Base-by-base conservation (phyloP, 23 tunicate genomes). In the Halocynthia roretzi region DNA sequence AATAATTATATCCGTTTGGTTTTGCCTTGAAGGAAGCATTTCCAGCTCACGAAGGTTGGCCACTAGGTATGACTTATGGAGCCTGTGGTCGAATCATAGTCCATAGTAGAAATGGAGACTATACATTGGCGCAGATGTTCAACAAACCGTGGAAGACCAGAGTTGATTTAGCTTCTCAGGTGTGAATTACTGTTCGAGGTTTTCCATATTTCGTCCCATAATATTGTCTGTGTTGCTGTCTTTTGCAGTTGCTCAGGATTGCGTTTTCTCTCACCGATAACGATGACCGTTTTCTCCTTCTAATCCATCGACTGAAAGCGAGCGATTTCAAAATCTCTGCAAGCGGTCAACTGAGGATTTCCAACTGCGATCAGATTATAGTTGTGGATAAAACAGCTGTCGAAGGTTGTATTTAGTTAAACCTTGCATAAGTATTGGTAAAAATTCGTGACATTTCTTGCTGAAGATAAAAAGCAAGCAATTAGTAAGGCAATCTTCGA, bases 151-250 rank as follows among this genome's bases (percentile, higher is more conserved):
- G 96, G 96, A 80, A 83, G 23, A 49, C 49, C 7, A 51, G 96
- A 51, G 17, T 89, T 66, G 96, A 89, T 58, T 75, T 89, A 9
- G 88, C 96, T 10, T 56, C 80, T 6, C 96, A 89, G 80, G 96
- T 89, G 44, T 40, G 8, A 10, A 6, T 56, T 76, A 18, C 17
- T 51, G 15, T 71, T 12, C 5, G 17, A 60, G 2, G 17, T 15
- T 60, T 60, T 60, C 64, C 49, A 67, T 67, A 67, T 11, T 11
- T n/a, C 11, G 50, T 10, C 10, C 10, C 76, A 49, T 50, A 0
- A 71, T 44, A 48, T 54, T 12, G 2, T 40, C 5, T 4, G 17
- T 44, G 49, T 6, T 20, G 12, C 5, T 44, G 14, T 50, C 11
- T 2, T 61, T 80, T 6, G 63, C 67, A 87, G 93, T 70, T 87